Base-by-base conservation (phyloP, 2,888 invertebrate genomes). In the Nowickia ferox region DNA sequence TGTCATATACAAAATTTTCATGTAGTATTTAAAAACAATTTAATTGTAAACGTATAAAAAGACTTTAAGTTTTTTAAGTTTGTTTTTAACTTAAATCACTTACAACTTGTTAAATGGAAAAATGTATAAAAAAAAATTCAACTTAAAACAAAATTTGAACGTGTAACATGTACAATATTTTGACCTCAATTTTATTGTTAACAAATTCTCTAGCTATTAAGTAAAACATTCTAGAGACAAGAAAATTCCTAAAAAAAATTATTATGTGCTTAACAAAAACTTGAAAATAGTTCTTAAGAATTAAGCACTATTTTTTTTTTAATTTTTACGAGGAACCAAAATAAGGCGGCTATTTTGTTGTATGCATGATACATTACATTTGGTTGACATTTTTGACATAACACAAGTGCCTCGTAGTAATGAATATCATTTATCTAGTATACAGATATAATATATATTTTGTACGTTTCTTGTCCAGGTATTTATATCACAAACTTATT, bases 321-420 rank as follows among this genome's bases (percentile, higher is more conserved):
- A n/a, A n/a, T n/a, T n/a, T n/a, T n/a, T n/a, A n/a, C n/a, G n/a
- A n/a, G 2, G 5, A 69, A 15, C 63, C 42, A 44, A 46, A 82
- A 72, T 68, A 77, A 77, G 57, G 40, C 83, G 72, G 83, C 77
- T 61, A 11, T 40, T 51, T 71, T 72, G 79, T 61, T 53, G 71
- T 65, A 11, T 55, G 11, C 38, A 83, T 80, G 86, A 86, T 83
- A 83, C 86, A 86, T 86, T 86, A 83, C 83, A 83, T 63, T 75
- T 68, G 81, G 82, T 76, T 87, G 87, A 87, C 87, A 87, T 84
- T 87, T 87, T 86, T 87, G 87, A 87, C 87, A 86, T 51, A 82
- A 79, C 87, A 84, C 84, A 86, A 86, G 87, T 87, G 87, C 86
- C 80, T 84, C 80, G 79, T 66, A 77, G 84, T 87, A 87, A 87